These are phyloP conservation scores for Drosophila bipectinata DNA, from an alignment of 1,140 invertebrate species.

Conservation along the genomic window DNA sequence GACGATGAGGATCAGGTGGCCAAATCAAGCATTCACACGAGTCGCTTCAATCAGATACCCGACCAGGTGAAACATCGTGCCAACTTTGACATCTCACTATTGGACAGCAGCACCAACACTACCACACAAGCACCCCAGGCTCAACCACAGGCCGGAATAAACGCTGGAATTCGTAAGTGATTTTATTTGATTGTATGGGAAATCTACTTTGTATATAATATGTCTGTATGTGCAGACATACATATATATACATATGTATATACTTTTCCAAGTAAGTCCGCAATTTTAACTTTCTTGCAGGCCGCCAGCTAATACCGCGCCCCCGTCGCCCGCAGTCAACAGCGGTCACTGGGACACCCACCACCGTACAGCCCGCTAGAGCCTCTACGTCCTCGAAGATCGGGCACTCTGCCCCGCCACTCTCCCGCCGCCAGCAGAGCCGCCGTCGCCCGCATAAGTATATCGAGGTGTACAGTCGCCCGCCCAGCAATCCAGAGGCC, in stretches of 20 bases:
- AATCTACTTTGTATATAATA: too few relatives aligned
- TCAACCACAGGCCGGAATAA: slow-evolving; percentile 1
- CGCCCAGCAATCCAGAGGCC: slow-evolving; percentile 42
- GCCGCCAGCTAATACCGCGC: slow-evolving; percentile 60
- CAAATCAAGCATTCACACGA: slow-evolving; percentile 78
- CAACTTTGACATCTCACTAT: slow-evolving; percentile 5
- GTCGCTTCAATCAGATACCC: slow-evolving; percentile 73
- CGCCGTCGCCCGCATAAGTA: slow-evolving; percentile 72
- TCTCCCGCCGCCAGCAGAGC: slow-evolving; percentile 61
- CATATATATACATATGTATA: too few relatives aligned
- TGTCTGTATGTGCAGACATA: too few relatives aligned
- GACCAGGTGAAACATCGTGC: slow-evolving; percentile 39
- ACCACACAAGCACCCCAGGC: slow-evolving; percentile 6
- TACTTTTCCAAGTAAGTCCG: not conserved
- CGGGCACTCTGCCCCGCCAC: slow-evolving; percentile 37
- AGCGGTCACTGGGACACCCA: slow-evolving; percentile 20
- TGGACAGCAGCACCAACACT: slow-evolving; percentile 2
- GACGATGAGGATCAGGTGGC: slow-evolving; percentile 75
- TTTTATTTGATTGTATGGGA: not conserved
- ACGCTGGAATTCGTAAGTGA: not conserved
- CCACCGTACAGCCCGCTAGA: slow-evolving; percentile 1
- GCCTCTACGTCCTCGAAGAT: not conserved
- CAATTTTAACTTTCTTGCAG: slow-evolving; percentile 12
- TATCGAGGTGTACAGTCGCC: slow-evolving; percentile 68
- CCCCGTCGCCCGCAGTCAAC: slow-evolving; percentile 60